Evolutionary conservation across 2,888 invertebrate genomes (phyloP).

Genomic region (Phytoseiulus persimilis): DNA sequence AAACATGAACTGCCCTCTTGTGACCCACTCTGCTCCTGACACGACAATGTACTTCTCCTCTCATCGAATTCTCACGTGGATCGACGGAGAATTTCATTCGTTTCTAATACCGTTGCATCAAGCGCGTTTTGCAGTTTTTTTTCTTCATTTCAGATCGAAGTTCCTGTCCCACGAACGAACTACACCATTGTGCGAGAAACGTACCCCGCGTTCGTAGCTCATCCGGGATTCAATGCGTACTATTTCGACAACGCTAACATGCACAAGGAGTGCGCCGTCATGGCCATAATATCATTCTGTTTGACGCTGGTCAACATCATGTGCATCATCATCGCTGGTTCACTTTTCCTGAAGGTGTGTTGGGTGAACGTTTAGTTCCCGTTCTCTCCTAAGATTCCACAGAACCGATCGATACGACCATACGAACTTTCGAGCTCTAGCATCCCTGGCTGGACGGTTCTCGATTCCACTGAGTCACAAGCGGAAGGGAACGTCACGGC

Average conservation of each 20-base stretch:
- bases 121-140: no score
- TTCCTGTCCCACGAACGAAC: neutral
- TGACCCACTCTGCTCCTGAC: no score
- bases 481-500: no score
- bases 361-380: neutral
- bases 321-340: conserved; percentile 71
- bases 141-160: neutral
- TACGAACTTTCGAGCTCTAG: no score
- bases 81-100: no score
- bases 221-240: conserved; percentile 53
- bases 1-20: no score
- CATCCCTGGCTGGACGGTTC: no score
- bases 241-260: conserved; percentile 61
- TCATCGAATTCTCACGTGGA: no score
- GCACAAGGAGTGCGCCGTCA: conserved; percentile 66
- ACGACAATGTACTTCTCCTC: no score
- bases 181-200: neutral
- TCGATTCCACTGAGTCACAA: no score
- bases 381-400: neutral
- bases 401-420: neutral
- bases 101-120: no score
- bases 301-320: conserved; percentile 71
- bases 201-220: conserved; percentile 38
- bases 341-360: conserved; percentile 64
- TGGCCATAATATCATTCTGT: conserved; percentile 69